These are phyloP conservation scores for Heliconius nattereri DNA, from an alignment of 1,140 invertebrate species.

Conservation along the genomic window DNA sequence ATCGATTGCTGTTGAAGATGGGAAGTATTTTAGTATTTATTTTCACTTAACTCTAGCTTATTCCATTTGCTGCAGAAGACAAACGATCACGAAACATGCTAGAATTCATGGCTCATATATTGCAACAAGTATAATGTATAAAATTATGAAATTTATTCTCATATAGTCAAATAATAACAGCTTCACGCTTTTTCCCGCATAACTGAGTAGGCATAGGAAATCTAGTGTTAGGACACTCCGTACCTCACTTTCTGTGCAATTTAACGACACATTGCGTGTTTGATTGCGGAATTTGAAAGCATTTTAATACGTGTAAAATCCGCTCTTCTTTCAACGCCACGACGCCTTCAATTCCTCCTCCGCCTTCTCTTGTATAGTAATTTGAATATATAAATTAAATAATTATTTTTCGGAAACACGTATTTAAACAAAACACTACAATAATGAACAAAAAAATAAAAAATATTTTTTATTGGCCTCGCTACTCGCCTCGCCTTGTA, in stretches of 20 bases:
- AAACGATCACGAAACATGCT: conserved; percentile 28
- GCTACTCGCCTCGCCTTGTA: conserved; percentile 19
- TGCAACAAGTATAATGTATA: conserved; percentile 7
- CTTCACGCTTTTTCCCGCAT: too few relatives aligned
- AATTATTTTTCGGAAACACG: not conserved
- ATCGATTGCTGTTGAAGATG: conserved; percentile 19
- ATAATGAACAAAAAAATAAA: not conserved
- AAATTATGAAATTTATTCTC: not conserved
- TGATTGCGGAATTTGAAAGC: too few relatives aligned
- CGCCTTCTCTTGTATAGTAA: too few relatives aligned
- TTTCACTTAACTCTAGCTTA: conserved; percentile 29
- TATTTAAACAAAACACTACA: not conserved
- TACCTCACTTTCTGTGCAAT: too few relatives aligned
- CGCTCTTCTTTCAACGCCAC: too few relatives aligned
- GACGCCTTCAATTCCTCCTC: too few relatives aligned
- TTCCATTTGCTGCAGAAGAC: conserved; percentile 23
- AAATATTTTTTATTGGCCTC: not conserved
- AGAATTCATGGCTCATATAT: conserved; percentile 24
- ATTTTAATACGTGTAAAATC: too few relatives aligned
- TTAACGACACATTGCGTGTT: too few relatives aligned
- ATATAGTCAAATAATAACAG: not conserved
- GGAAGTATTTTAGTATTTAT: conserved; percentile 29
- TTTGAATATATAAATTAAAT: not conserved
- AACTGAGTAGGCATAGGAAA: too few relatives aligned
- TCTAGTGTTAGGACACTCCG: too few relatives aligned